Evolutionary conservation across 2,797 vertebrate genomes (phyloP), one percentile per base, ranked within the genome.

Genomic region (Parambassis ranga): DNA sequence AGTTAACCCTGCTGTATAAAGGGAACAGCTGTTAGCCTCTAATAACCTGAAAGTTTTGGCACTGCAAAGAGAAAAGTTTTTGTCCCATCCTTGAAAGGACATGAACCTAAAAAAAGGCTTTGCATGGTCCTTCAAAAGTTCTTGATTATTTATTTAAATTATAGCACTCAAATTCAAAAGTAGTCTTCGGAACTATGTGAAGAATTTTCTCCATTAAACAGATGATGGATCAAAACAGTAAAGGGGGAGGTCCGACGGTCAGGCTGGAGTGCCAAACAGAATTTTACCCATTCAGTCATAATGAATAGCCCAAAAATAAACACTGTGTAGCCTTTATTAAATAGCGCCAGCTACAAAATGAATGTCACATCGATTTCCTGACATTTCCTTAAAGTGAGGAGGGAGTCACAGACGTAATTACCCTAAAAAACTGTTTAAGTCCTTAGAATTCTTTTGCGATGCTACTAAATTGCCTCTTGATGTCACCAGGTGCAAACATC

Each of bases 71-170:
- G 39, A 28, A 41, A 63, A 10, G 18, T 38, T 46, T 18, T 36
- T 33, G 31, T 52, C 31, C 20, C 13, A 10, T 46, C 49, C 26
- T 75, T 56, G 10, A 52, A 59, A 70, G 42, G 62, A 74, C 35
- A 37, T 1, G 1, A 55, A 60, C 47, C 20, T 47, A 15, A 30
- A 43, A 30, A 43, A 51, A 35, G 2, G 33, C 13, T 30, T 58
- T 39, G n/a, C 27, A 5, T 24, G 59, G 59, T 35, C 77, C 63
- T 66, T 75, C 43, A n/a, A 62, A 47, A 38, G 33, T 41, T 19
- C 35, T 70, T 68, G 44, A 78, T 72, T 83, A 77, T 84, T 84
- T 75, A 82, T 82, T 83, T 44, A 76, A 69, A 75, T 64, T 11
- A 48, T 30, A 10, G 20, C 47, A 15, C 18, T 19, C 2, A 44